Conservation (phyloP, 1,140 invertebrate genomes). For the Pristionchus pacificus region DNA sequence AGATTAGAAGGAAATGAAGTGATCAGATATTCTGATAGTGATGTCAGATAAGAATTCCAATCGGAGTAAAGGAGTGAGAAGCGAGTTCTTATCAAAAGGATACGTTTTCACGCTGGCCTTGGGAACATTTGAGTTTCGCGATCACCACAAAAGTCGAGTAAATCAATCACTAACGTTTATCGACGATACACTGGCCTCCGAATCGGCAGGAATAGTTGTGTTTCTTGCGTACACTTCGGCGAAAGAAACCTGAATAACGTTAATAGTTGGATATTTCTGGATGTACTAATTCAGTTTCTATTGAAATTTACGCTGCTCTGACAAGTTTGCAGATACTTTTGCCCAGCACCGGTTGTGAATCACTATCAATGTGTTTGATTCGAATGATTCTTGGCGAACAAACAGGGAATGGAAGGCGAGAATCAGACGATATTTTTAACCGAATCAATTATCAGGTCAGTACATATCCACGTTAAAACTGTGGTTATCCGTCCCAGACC, state of each 20-base stretch:
- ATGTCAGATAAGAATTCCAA: conserved; percentile 5
- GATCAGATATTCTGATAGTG: conserved; percentile 13
- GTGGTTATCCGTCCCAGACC: conserved; percentile 10
- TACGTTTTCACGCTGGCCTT: neutral
- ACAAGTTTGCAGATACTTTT: neutral
- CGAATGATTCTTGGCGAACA: conserved; percentile 5
- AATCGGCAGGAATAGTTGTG: conserved; percentile 91
- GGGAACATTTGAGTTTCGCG: neutral
- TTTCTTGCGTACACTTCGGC: conserved; percentile 84
- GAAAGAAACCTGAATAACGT: conserved; percentile 67
- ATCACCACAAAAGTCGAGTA: neutral
- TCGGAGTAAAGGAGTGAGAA: neutral
- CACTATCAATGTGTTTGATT: conserved; percentile 1
- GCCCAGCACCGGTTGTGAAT: conserved; percentile 3
- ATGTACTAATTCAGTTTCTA: neutral
- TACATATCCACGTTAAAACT: conserved; percentile 15
- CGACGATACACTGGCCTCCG: conserved; percentile 82
- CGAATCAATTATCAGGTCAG: conserved; percentile 5
- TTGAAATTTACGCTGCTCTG: neutral
- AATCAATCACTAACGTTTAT: conserved; percentile 62
- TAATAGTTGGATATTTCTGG: neutral
- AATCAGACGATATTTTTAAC: neutral
- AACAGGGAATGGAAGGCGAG: conserved; percentile 8
- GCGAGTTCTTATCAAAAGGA: neutral
- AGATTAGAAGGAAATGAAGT: neutral